phyloP scores from a whole-genome alignment of 2,113 vertebrate species.

The Chunga burmeisteri region DNA sequence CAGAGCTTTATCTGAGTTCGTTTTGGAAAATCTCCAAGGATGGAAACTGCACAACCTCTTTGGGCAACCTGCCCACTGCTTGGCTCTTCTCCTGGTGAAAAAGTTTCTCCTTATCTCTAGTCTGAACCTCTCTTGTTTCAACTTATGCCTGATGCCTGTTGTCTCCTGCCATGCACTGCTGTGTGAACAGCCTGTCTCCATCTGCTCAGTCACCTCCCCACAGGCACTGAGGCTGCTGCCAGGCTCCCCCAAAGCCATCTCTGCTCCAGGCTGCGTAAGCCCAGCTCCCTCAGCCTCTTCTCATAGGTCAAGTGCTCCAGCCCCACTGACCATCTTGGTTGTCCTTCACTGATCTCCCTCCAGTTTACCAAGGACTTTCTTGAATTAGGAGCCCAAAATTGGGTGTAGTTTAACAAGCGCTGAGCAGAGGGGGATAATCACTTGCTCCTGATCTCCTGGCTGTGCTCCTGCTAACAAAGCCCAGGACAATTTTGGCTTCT shows the following conservation, averaged over 20 bases:
- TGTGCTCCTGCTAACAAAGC: not conserved
- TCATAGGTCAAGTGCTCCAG: not conserved
- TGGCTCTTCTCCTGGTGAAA: not conserved
- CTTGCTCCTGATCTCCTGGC: not conserved
- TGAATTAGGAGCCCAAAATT: not conserved
- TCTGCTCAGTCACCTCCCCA: accelerated
- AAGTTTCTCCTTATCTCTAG: not conserved
- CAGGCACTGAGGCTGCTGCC: not conserved
- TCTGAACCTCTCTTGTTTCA: not conserved
- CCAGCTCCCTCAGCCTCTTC: not conserved
- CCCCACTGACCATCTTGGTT: no score
- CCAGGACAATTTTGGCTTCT: not conserved
- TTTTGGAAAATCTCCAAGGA: not conserved
- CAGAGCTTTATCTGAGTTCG: not conserved
- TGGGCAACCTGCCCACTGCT: not conserved
- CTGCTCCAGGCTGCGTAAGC: accelerated
- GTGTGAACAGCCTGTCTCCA: not conserved
- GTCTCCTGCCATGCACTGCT: not conserved
- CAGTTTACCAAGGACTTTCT: not conserved
- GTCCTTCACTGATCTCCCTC: not conserved
- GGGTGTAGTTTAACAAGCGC: not conserved
- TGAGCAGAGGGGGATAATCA: not conserved
- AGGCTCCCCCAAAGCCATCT: not conserved
- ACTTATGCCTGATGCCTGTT: not conserved
- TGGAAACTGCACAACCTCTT: not conserved